phyloP scores from a whole-genome alignment of 2,888 invertebrate genomes.

The Tenthredo notha region DNA sequence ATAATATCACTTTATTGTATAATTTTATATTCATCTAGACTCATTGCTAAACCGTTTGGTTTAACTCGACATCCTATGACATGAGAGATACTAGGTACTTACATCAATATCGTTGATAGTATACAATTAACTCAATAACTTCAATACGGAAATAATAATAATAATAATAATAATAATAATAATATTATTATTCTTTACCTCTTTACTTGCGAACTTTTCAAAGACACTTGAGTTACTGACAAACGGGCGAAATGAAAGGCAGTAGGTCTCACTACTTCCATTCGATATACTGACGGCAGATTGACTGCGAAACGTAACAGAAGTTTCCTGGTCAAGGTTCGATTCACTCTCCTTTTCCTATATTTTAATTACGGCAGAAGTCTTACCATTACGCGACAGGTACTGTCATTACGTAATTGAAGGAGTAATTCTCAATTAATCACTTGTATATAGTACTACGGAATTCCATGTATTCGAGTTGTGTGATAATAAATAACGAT shows the following conservation, averaged over 20 bases:
- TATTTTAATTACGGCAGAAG: neutral
- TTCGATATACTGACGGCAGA: conserved; percentile 2
- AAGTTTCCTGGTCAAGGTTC: conserved; percentile 24
- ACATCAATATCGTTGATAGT: neutral
- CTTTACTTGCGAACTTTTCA: neutral
- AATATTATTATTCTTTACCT: neutral
- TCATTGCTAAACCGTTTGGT: neutral
- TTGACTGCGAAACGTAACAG: conserved; percentile 12
- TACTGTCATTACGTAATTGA: neutral
- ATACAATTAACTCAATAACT: neutral
- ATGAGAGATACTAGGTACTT: neutral
- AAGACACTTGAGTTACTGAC: conserved; percentile 3
- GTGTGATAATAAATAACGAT: neutral
- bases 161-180: too few species aligned
- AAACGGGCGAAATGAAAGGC: neutral
- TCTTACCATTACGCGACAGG: neutral
- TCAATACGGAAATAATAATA: too few species aligned
- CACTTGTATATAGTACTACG: neutral
- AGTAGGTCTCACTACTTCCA: neutral
- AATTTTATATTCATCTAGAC: neutral
- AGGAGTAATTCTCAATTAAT: neutral
- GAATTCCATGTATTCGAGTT: neutral
- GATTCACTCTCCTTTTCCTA: neutral
- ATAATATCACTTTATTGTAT: neutral
- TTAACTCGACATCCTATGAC: neutral